A percentile compares a stretch with the other conserved stretches of the same genome.
Conservation (phyloP, 2,888 invertebrate genomes). For the Entomobrya proxima region DNA sequence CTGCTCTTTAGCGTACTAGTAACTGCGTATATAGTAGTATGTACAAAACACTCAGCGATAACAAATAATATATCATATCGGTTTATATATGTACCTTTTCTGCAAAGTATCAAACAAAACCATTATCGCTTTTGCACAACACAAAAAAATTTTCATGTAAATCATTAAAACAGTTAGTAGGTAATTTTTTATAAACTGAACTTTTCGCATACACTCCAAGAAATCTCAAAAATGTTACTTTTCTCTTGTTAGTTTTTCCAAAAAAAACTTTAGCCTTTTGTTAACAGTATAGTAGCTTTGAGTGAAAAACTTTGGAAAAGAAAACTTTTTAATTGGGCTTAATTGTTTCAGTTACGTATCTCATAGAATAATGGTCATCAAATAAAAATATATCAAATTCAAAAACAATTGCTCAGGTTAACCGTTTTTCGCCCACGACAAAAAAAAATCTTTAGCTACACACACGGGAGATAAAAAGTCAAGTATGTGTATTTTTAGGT, state of each 20-base stretch:
- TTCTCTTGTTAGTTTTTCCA: background rate
- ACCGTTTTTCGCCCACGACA: background rate
- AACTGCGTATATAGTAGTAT: background rate
- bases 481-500: background rate
- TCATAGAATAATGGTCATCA: background rate
- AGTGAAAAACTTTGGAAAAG: background rate
- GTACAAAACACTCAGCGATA: constrained; percentile 2
- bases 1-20: no score
- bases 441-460: background rate
- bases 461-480: background rate
- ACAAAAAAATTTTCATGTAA: background rate
- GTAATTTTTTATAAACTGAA: background rate
- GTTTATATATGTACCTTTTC: no score
- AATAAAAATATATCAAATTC: background rate
- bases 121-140: background rate
- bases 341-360: no score
- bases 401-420: background rate
- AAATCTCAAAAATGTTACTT: background rate
- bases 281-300: background rate
- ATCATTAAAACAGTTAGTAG: constrained; percentile 2
- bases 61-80: background rate
- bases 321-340: constrained; percentile 9
- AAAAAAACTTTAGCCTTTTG: background rate
- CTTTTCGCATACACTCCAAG: background rate
- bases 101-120: constrained; percentile 16